Percentiles rank a stretch among this genome's conserved stretches.
phyloP scores from a whole-genome alignment of 2,113 vertebrate genomes.

The Lepisosteus osseus region DNA sequence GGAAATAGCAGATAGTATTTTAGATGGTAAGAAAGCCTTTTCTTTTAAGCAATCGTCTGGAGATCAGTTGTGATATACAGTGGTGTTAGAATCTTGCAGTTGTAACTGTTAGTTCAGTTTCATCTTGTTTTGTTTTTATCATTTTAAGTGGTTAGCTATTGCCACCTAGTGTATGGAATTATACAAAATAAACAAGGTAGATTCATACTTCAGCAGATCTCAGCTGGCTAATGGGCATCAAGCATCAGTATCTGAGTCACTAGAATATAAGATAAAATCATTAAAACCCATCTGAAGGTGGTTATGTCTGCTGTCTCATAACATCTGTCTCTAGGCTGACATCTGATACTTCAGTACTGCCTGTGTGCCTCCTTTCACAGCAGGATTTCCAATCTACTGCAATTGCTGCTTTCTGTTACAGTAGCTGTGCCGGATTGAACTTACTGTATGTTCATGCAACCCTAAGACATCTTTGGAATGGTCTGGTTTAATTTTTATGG shows the following conservation, averaged over 20 bases:
- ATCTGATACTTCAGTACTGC: neutral
- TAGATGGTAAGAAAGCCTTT: too few relatives aligned
- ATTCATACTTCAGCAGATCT: neutral
- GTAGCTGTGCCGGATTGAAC: neutral
- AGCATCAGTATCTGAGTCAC: neutral
- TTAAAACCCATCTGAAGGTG: constrained; percentile 16
- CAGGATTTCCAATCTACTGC: neutral
- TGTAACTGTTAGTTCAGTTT: too few relatives aligned
- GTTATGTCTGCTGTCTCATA: constrained; percentile 4
- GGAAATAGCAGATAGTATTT: too few relatives aligned
- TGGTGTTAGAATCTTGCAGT: too few relatives aligned
- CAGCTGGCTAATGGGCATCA: neutral
- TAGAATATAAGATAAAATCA: constrained; percentile 22
- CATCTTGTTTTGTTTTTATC: too few relatives aligned
- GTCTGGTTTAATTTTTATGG: constrained; percentile 8
- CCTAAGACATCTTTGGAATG: neutral
- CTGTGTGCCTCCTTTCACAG: neutral
- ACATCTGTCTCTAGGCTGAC: constrained; percentile 16
- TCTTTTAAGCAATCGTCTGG: too few relatives aligned
- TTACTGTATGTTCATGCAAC: neutral
- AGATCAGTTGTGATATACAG: too few relatives aligned
- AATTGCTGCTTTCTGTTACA: constrained; percentile 4
- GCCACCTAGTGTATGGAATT: constrained; percentile 9
- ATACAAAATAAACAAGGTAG: neutral
- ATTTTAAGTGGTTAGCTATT: neutral